Base-by-base conservation (phyloP, 2,113 vertebrate species). In the Arenaria interpres region DNA sequence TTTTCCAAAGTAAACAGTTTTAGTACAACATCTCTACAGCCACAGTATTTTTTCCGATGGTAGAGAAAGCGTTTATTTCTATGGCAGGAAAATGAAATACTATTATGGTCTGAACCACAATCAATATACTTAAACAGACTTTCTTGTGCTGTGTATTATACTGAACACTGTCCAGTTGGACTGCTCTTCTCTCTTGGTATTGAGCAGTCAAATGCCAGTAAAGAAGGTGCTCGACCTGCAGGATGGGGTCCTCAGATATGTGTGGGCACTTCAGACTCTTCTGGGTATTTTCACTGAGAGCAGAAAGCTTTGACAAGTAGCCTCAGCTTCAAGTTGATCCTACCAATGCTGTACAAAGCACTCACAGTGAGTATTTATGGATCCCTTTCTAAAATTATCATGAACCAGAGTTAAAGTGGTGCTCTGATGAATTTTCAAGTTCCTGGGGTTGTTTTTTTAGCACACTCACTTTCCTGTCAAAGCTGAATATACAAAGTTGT, bases 381-480 rank as follows among this genome's bases (percentile, higher is more conserved):
- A 53, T 82, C 27, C 33, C 53, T 89, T 85, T 73, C 78, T 90
- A 83, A 93, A 95, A 68, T 92, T 90, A 27, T 32, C 28, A 2
- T 27, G 72, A 86, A 54, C 19, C 33, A 64, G 45, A 56, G 25
- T 21, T 85, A 7, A 80, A 92, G 60, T 82, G 37, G 16, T 50
- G 17, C 45, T 92, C 74, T 90, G 66, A 59, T 74, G 43, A 75
- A 56, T 94, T 95, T 71, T 75, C 46, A 66, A 46, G 62, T 82
- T 96, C 48, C 89, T 53, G 53, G 48, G 45, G 45, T 54, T 75
- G 17, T 87, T 96, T 94, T 53, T 30, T 96, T 93, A 92, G 85
- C 43, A 48, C 3, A 3, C 51, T 94, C 43, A 24, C 69, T 92
- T 95, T 91, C 62, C 77, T 79, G 74, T 78, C 73, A 75, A 84